Conservation (phyloP, 2,797 vertebrate species). For the Leptodactylus fallax region DNA sequence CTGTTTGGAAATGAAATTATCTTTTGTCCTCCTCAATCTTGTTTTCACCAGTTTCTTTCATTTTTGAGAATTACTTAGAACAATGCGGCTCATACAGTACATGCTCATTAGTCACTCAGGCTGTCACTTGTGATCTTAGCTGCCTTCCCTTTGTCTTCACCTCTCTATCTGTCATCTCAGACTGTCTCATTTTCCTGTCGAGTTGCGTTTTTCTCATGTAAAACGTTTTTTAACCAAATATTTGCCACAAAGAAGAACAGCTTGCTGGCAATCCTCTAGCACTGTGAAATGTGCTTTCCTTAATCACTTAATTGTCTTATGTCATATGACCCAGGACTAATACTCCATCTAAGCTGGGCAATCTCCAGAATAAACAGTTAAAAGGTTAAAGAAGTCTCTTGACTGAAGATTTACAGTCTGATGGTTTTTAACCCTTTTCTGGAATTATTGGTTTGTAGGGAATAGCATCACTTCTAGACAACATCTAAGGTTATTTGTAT, state of each 20-base stretch:
- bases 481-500: neutral
- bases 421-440: neutral
- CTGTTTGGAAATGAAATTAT: slow-evolving; percentile 49
- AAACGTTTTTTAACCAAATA: neutral
- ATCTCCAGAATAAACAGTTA: neutral
- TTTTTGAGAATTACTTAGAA: slow-evolving; percentile 33
- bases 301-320: slow-evolving; percentile 2
- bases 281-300: neutral
- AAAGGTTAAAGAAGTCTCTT: neutral
- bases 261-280: neutral
- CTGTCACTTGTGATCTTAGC: slow-evolving; percentile 6
- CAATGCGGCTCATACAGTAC: slow-evolving; percentile 8
- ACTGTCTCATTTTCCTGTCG: slow-evolving; percentile 13
- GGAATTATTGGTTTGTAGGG: neutral
- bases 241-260: neutral
- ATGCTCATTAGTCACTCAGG: slow-evolving; percentile 47
- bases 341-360: neutral
- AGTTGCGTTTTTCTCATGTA: neutral
- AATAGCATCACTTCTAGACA: neutral
- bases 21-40: slow-evolving; percentile 42
- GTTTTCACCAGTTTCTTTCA: slow-evolving; percentile 7
- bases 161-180: slow-evolving; percentile 27
- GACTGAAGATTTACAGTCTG: neutral
- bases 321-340: slow-evolving; percentile 13
- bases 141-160: slow-evolving; percentile 8